Conservation (phyloP, 1,140 invertebrate species). For the Apis mellifera region DNA sequence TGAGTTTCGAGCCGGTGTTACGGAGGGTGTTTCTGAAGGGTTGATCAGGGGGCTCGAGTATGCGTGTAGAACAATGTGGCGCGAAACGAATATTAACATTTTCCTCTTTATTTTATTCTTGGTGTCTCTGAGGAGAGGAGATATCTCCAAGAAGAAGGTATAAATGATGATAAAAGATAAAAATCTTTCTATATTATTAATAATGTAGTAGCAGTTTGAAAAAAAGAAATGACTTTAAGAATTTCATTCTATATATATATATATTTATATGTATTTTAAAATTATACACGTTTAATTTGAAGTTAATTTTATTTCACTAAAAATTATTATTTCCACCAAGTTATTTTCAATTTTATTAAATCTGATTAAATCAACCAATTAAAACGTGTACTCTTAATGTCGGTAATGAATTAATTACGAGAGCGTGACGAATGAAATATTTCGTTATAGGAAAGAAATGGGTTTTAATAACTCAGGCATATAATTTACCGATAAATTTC, state of each 20-base stretch:
- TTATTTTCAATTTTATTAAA: not conserved
- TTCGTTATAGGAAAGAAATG: not conserved
- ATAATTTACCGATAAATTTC: not conserved
- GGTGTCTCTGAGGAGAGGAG: not conserved
- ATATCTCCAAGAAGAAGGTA: too few species aligned
- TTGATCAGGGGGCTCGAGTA: not conserved
- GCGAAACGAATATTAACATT: not conserved
- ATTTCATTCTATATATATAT: not conserved
- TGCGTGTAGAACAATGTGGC: not conserved
- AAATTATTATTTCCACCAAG: not conserved
- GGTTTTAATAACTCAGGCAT: not conserved
- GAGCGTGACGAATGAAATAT: not conserved
- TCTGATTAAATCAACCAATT: not conserved
- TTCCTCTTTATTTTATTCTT: not conserved
- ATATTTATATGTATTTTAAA: too few species aligned
- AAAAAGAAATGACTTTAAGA: not conserved
- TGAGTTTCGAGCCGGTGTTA: slow-evolving; percentile 1
- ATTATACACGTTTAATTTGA: not conserved
- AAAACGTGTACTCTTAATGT: not conserved
- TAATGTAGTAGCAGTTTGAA: too few species aligned
- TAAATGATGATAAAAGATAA: too few species aligned
- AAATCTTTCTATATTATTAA: too few species aligned
- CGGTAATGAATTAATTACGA: not conserved
- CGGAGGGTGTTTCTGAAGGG: slow-evolving; percentile 8
- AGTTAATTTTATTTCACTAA: not conserved